These are phyloP conservation scores for Nymphicus hollandicus DNA, from an alignment of 2,113 vertebrate genomes.

Conservation along the genomic window DNA sequence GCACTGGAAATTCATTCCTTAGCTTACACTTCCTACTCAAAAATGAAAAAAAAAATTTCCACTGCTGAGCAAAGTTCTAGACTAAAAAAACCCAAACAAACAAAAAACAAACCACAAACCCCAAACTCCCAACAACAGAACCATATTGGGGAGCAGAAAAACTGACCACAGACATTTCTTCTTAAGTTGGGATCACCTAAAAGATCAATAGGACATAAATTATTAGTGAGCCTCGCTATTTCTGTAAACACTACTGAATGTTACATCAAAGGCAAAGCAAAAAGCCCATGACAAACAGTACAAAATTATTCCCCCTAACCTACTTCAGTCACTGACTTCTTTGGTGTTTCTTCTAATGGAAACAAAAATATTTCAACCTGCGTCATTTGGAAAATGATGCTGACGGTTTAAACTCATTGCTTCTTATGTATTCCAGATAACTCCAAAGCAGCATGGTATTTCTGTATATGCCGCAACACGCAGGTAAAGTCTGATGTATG, in stretches of 20 bases:
- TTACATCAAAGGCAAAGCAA: conserved; percentile 51
- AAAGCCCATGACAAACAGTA: background rate
- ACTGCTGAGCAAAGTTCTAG: background rate
- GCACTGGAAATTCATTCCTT: background rate
- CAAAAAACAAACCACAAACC: background rate
- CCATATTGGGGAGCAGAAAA: background rate
- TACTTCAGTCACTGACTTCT: conserved; percentile 33
- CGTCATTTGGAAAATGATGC: background rate
- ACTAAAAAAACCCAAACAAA: background rate
- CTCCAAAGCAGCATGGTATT: background rate
- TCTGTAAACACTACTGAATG: conserved; percentile 34
- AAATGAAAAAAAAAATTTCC: background rate
- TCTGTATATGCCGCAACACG: background rate
- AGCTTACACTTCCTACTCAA: background rate
- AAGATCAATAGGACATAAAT: conserved; percentile 29
- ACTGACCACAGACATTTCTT: background rate
- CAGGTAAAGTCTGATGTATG: background rate
- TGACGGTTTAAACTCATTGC: background rate
- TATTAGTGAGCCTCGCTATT: conserved; percentile 45
- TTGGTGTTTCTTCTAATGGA: background rate
- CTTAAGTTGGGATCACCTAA: background rate
- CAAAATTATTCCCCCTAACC: background rate
- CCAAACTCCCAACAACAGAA: background rate
- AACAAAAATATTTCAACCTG: conserved; percentile 15
- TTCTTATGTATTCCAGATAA: background rate